Evolutionary conservation across 2,888 invertebrate species (phyloP), one percentile per base, ranked within the genome.

Genomic region (Drosophila ustulata): DNA sequence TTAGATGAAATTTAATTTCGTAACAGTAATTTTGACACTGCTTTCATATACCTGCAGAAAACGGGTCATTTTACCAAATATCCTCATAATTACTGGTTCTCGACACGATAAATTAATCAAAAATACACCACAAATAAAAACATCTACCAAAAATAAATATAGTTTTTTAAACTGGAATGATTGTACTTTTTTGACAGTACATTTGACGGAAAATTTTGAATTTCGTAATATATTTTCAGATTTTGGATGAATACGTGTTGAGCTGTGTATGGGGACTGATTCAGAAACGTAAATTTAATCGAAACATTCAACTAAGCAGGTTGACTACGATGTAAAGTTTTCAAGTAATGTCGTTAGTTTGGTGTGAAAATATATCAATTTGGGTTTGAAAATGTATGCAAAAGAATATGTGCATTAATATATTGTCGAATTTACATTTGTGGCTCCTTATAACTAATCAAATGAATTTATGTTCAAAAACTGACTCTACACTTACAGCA

Each of bases 1-100:
- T 55, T 45, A 3, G 55, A 46, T 26, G 6, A 6, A 34, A 5
- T 1, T 1, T 7, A 25, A 37, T n/a, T 37, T 23, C 18, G 1
- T 18, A 18, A 1, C 18, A 18, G 18, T 18, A 18, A 18, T 18
- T 18, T 18, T 18, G 1, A 18, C 1, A 1, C 2, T 18, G 18
- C 7, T 30, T 43, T 8, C 80, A 74, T 86, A 76, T 43, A 88
- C 88, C 41, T 78, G 80, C 7, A 89, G 41, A 26, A 77, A 71
- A 43, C 73, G 78, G 4, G 80, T 64, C 45, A 83, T 58, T 75
- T 75, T 82, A 32, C 82, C 82, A 69, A 82, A 80, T 32, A 88
- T 46, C 43, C 83, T 72, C 88, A 89, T 88, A 32, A 34, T 65
- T 3, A 18, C 18, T 41, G 13, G 9, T n/a, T n/a, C 52, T 13